These are phyloP conservation scores for Naso thynnoides DNA, from an alignment of 2,797 vertebrate species.

Conservation along the genomic window DNA sequence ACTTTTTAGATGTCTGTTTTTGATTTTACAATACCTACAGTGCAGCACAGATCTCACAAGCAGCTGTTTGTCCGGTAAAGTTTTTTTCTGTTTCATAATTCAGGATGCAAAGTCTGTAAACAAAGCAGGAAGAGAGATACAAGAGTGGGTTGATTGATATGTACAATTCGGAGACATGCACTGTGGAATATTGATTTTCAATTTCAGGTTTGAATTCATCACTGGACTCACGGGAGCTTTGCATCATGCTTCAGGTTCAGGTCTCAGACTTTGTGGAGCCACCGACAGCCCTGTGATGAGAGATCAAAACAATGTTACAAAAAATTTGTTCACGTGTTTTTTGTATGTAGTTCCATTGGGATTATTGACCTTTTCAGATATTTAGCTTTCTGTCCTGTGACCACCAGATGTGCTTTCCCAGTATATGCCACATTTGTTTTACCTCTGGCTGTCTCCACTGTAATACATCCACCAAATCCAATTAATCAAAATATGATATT, in stretches of 20 bases:
- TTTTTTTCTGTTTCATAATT: conserved; percentile 13
- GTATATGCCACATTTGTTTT: conserved; percentile 35
- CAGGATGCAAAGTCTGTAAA: conserved; percentile 49
- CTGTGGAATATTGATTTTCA: conserved; percentile 52
- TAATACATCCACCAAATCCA: conserved; percentile 33
- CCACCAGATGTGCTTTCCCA: not conserved
- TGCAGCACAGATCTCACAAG: conserved; percentile 35
- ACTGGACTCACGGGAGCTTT: conserved; percentile 36
- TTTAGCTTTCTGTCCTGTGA: not conserved
- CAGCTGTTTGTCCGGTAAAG: conserved; percentile 42
- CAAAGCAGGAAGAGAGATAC: conserved; percentile 49
- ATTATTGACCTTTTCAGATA: not conserved
- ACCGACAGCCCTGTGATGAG: conserved; percentile 13
- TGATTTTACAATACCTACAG: conserved; percentile 46
- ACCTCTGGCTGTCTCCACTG: conserved; percentile 11
- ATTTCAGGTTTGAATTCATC: conserved; percentile 43
- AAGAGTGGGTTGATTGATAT: conserved; percentile 46
- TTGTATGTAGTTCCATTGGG: no score
- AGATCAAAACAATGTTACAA: conserved; percentile 24
- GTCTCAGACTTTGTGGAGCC: conserved; percentile 13
- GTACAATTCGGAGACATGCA: conserved; percentile 34
- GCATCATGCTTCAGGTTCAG: conserved; percentile 26
- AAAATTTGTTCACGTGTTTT: conserved; percentile 8
- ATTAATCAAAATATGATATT: conserved; percentile 50
- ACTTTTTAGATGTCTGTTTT: conserved; percentile 46